These are phyloP conservation scores for Girardinus metallicus DNA, from an alignment of 2,797 vertebrate species.

Conservation along the genomic window DNA sequence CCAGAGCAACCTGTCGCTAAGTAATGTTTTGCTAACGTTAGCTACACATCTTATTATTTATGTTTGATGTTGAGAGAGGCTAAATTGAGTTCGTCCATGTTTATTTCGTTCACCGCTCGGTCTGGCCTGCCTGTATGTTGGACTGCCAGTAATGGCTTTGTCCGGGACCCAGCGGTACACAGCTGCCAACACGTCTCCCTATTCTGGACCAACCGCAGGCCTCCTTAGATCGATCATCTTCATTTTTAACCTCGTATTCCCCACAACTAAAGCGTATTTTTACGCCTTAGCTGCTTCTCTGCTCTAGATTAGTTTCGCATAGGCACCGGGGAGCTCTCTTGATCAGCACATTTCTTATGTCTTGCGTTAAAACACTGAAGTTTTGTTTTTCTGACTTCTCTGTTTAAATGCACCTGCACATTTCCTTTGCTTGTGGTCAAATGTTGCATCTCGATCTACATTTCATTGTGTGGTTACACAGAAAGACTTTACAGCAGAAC, in stretches of 20 bases:
- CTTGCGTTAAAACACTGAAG: background rate
- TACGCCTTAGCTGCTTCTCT: no score
- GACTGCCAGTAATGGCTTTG: slow-evolving; percentile 38
- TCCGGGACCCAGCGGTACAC: slow-evolving; percentile 27
- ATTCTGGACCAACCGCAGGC: slow-evolving; percentile 44
- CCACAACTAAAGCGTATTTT: background rate
- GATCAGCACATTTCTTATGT: slow-evolving; percentile 7
- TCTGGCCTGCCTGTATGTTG: slow-evolving; percentile 22
- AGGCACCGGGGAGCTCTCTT: background rate
- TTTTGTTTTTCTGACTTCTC: background rate
- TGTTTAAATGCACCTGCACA: background rate
- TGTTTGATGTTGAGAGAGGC: slow-evolving; percentile 20
- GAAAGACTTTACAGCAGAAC: background rate
- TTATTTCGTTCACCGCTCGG: slow-evolving; percentile 50
- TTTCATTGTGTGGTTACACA: background rate
- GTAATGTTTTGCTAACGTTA: slow-evolving; percentile 59
- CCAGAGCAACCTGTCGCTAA: slow-evolving; percentile 14
- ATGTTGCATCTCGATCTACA: background rate
- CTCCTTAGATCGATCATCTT: slow-evolving; percentile 42
- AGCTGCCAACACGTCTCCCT: slow-evolving; percentile 33
- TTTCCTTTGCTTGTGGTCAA: background rate
- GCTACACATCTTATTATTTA: slow-evolving; percentile 37
- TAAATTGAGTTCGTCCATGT: slow-evolving; percentile 44
- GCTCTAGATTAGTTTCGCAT: background rate
- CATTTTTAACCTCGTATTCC: slow-evolving; percentile 6